phyloP scores from a whole-genome alignment of 2,113 vertebrate genomes.

The Halichoeres trimaculatus region DNA sequence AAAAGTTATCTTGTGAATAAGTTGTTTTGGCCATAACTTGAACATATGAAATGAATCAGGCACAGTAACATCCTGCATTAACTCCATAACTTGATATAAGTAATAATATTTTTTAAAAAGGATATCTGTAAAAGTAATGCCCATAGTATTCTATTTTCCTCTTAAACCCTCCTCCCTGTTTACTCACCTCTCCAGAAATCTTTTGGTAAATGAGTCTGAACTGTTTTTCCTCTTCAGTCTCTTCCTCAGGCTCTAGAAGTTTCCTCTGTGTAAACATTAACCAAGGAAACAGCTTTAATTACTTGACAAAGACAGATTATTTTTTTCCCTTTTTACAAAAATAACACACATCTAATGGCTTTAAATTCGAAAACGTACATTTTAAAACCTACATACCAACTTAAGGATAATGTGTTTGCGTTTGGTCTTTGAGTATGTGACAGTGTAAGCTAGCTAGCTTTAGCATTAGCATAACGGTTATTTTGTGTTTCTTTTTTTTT shows the following conservation, averaged over 20 bases:
- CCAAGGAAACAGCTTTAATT: neutral
- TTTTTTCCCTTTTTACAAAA: neutral
- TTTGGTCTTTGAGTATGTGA: too few species aligned
- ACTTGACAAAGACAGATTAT: too few species aligned
- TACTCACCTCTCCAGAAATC: conserved; percentile 93
- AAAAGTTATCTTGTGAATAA: too few species aligned
- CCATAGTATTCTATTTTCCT: neutral
- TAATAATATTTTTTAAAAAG: too few species aligned
- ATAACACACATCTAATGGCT: neutral
- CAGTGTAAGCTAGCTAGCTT: neutral
- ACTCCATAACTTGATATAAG: too few species aligned
- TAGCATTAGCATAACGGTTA: too few species aligned
- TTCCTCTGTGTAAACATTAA: conserved; percentile 52
- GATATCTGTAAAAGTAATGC: neutral
- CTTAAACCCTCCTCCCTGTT: neutral
- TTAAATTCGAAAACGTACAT: neutral
- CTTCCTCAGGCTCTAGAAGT: conserved; percentile 67
- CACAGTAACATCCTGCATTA: too few species aligned
- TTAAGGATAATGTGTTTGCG: too few species aligned
- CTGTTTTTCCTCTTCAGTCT: conserved; percentile 89
- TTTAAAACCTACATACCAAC: too few species aligned
- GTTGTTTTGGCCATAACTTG: too few species aligned
- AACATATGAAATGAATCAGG: too few species aligned
- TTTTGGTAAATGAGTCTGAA: conserved; percentile 92
- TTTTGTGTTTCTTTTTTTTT: neutral